These are phyloP conservation scores for Bufo bufo DNA, from an alignment of 2,113 vertebrate species.

Conservation along the genomic window DNA sequence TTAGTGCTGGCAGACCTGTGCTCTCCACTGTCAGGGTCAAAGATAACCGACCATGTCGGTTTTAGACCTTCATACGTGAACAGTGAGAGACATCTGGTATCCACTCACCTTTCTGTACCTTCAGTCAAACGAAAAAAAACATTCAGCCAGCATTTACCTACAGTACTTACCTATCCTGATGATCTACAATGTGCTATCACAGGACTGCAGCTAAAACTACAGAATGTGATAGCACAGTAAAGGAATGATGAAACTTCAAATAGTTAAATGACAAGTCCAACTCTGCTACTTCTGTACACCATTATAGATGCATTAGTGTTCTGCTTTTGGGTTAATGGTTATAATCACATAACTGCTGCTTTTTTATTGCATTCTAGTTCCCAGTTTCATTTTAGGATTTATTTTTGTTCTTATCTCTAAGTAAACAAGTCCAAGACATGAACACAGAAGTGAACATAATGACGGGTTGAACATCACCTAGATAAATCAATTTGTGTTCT, in stretches of 20 bases:
- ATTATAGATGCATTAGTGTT: neutral
- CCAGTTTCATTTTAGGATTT: neutral
- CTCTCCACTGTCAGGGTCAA: neutral
- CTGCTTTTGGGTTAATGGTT: neutral
- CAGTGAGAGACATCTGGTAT: neutral
- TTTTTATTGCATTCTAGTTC: neutral
- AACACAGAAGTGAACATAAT: neutral
- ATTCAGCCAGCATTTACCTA: too few relatives aligned
- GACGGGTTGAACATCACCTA: neutral
- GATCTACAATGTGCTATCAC: too few relatives aligned
- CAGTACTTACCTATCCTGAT: too few relatives aligned
- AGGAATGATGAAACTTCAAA: neutral
- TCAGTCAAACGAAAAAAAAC: too few relatives aligned
- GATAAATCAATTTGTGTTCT: constrained; percentile 1
- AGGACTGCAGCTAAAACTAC: too few relatives aligned
- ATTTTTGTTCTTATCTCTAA: neutral
- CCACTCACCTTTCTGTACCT: neutral
- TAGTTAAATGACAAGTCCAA: neutral
- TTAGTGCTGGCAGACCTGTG: neutral
- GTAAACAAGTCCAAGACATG: neutral
- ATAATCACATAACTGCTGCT: neutral
- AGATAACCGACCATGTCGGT: neutral
- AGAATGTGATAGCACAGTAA: neutral
- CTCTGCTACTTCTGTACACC: neutral
- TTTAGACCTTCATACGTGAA: neutral